phyloP scores from a whole-genome alignment of 2,797 vertebrate species.

The Gambelia wislizenii region DNA sequence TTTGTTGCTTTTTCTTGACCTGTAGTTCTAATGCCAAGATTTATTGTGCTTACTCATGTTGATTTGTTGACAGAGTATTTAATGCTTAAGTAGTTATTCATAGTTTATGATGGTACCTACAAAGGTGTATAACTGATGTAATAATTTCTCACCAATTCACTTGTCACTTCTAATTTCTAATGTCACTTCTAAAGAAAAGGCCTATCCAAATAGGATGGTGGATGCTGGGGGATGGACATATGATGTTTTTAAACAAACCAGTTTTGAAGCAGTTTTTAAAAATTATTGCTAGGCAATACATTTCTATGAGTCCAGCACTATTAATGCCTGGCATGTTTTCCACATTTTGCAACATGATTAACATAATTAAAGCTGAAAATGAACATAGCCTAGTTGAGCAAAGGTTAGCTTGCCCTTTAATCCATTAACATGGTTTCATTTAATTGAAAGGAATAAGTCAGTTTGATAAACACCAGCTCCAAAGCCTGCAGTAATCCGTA shows the following conservation, averaged over 20 bases:
- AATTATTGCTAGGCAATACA: neutral
- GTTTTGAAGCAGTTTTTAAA: conserved; percentile 30
- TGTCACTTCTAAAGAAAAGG: conserved; percentile 50
- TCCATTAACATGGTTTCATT: neutral
- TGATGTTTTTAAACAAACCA: conserved; percentile 42
- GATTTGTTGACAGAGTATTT: conserved; percentile 69
- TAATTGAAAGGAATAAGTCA: conserved; percentile 4
- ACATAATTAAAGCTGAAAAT: conserved; percentile 22
- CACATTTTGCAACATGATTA: neutral
- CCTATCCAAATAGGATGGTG: conserved; percentile 57
- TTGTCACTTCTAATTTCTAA: conserved; percentile 75
- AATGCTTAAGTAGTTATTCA: conserved; percentile 64
- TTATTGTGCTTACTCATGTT: conserved; percentile 64
- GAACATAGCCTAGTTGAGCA: neutral
- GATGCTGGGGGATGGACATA: conserved; percentile 29
- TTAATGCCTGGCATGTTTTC: conserved; percentile 34
- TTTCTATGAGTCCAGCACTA: conserved; percentile 16
- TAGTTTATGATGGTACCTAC: conserved; percentile 64
- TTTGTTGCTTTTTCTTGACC: conserved; percentile 57
- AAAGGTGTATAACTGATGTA: conserved; percentile 66
- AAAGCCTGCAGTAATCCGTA: neutral
- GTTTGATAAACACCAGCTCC: neutral
- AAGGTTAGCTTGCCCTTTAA: neutral
- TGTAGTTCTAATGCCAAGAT: conserved; percentile 58
- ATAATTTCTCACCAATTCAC: conserved; percentile 67